A percentile compares a stretch with the other conserved stretches of the same genome.
phyloP scores from a whole-genome alignment of 1,140 invertebrate genomes.

The Psix sp. region DNA sequence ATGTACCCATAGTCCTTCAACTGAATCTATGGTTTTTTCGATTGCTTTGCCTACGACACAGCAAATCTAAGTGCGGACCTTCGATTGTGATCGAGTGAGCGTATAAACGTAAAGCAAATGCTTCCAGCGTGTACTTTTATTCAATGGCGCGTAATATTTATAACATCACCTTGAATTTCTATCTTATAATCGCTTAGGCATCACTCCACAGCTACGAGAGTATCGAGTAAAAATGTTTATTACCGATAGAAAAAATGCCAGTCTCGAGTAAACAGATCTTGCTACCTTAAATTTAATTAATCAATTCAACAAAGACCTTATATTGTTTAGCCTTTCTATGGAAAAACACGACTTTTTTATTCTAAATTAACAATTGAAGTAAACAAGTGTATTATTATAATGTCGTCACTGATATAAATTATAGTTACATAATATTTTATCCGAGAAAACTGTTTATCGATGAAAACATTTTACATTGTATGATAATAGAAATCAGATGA shows the following conservation, averaged over 20 bases:
- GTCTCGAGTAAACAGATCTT: constrained; percentile 5
- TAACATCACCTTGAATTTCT: constrained; percentile 44
- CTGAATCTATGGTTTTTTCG: constrained; percentile 22
- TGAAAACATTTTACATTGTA: too few relatives aligned
- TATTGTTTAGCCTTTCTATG: background rate
- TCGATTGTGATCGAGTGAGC: constrained; percentile 48
- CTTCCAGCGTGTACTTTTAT: constrained; percentile 38
- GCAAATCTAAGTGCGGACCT: constrained; percentile 30
- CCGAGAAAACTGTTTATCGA: too few relatives aligned
- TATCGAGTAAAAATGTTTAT: constrained; percentile 18
- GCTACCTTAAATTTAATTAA: constrained; percentile 24
- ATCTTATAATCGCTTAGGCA: constrained; percentile 34
- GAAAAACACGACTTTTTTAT: background rate
- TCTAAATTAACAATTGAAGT: background rate
- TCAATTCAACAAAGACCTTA: constrained; percentile 22
- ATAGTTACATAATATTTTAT: too few relatives aligned
- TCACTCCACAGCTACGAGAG: constrained; percentile 12
- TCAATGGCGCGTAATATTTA: constrained; percentile 49
- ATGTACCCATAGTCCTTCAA: constrained; percentile 34
- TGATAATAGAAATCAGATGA: too few relatives aligned
- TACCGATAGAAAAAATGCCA: constrained; percentile 26
- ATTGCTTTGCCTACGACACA: constrained; percentile 17
- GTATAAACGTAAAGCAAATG: constrained; percentile 38
- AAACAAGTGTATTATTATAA: too few relatives aligned
- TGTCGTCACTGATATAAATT: too few relatives aligned